Conservation (phyloP, 2,797 vertebrate genomes). For the Poecilia velifera region DNA sequence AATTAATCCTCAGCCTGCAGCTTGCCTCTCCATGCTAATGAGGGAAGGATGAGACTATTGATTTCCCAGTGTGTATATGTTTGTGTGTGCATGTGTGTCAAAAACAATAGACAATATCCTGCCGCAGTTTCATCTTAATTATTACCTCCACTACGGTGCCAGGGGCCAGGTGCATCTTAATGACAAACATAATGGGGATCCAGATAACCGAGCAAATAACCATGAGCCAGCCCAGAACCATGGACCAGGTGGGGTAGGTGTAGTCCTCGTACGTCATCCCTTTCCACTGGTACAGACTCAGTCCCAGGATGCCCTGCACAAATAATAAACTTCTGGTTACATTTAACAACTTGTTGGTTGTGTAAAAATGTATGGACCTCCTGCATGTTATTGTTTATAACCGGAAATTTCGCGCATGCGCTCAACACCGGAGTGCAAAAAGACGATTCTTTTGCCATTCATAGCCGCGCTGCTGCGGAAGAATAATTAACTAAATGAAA, state of each 20-base stretch:
- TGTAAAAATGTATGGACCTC: background rate
- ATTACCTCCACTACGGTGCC: conserved; percentile 92
- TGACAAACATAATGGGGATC: conserved; percentile 98
- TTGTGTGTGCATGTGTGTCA: conserved; percentile 17
- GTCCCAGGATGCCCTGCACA: conserved; percentile 90
- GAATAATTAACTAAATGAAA: too few relatives aligned
- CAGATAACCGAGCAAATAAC: conserved; percentile 96
- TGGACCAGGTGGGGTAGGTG: conserved; percentile 97
- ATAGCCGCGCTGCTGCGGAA: too few relatives aligned
- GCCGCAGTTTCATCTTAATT: conserved; percentile 22
- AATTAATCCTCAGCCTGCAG: conserved; percentile 58
- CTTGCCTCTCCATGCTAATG: conserved; percentile 52
- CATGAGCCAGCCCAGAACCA: conserved; percentile 98
- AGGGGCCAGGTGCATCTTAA: conserved; percentile 97
- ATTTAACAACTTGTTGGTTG: background rate
- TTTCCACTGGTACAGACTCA: conserved; percentile 98
- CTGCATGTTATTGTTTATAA: too few relatives aligned
- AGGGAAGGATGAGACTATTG: conserved; percentile 55
- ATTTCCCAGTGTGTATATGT: conserved; percentile 25
- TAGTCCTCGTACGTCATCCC: conserved; percentile 96
- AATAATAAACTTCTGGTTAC: background rate
- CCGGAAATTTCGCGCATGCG: too few relatives aligned
- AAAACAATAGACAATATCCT: conserved; percentile 31
- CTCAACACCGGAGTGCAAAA: too few relatives aligned
- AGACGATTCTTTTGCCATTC: too few relatives aligned